A percentile compares a stretch with the other conserved stretches of the same genome.
Conservation (phyloP, 2,113 vertebrate species). For the Circaetus cinerascens region DNA sequence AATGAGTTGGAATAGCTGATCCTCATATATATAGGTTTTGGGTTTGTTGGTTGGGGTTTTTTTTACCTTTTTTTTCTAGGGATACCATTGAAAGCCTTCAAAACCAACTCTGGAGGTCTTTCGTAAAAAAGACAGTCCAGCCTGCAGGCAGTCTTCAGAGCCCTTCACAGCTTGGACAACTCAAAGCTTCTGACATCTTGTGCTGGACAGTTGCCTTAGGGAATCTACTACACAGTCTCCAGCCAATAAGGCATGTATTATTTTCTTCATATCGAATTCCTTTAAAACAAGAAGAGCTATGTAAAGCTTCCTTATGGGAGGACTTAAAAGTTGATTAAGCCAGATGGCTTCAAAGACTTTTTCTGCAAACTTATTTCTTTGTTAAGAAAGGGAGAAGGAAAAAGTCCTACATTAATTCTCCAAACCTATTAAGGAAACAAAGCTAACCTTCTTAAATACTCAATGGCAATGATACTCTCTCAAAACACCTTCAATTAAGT, state of each 20-base stretch:
- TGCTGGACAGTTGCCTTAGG: not conserved
- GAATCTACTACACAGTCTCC: not conserved
- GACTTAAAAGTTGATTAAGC: not conserved
- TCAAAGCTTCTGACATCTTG: not conserved
- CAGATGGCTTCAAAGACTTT: not conserved
- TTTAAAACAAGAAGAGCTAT: not conserved
- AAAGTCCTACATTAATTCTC: not conserved
- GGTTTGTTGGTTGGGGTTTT: no score
- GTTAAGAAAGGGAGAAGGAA: not conserved
- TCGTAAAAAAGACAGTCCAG: not conserved
- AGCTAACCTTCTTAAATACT: not conserved
- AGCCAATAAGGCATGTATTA: not conserved
- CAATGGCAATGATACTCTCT: not conserved
- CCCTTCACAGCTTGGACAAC: not conserved
- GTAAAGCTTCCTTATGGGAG: not conserved
- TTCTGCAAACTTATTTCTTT: not conserved
- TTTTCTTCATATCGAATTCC: not conserved
- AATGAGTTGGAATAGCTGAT: not conserved
- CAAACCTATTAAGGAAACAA: not conserved
- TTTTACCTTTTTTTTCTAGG: not conserved
- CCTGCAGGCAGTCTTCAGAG: not conserved
- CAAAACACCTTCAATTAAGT: not conserved
- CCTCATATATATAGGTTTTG: not conserved
- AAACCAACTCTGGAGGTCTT: not conserved
- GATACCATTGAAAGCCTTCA: not conserved